Evolutionary conservation across 2,888 invertebrate genomes (phyloP).

Genomic region (Caenorhabditis macrosperma): DNA sequence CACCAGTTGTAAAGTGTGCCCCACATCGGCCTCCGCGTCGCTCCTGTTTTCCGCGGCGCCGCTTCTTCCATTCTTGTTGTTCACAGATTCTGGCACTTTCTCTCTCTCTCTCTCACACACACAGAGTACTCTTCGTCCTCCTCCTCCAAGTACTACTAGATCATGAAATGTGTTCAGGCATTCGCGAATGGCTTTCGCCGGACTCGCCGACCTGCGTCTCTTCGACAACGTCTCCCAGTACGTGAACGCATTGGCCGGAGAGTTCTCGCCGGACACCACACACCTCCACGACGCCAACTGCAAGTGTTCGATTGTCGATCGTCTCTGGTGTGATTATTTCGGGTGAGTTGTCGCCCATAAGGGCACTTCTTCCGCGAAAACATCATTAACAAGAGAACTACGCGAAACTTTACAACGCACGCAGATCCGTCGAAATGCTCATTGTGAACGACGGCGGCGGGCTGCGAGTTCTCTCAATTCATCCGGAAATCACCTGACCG

Average conservation of each 20-base stretch:
- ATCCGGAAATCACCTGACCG: background rate
- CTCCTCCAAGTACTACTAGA: background rate
- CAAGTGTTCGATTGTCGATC: constrained; percentile 45
- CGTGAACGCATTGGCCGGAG: constrained; percentile 43
- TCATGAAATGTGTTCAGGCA: background rate
- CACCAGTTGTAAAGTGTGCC: too few relatives aligned
- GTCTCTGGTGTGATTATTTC: constrained; percentile 51
- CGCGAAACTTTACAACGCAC: too few relatives aligned
- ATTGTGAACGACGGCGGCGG: too few relatives aligned
- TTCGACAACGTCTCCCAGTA: constrained; percentile 53
- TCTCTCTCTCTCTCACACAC: too few relatives aligned
- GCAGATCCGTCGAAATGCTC: too few relatives aligned
- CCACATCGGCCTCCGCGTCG: background rate
- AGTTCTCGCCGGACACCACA: constrained; percentile 46
- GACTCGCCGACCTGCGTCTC: constrained; percentile 47
- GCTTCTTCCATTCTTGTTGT: constrained; percentile 1
- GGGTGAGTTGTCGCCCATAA: constrained; percentile 39
- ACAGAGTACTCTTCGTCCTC: background rate
- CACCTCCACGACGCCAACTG: constrained; percentile 49
- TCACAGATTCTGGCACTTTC: constrained; percentile 3
- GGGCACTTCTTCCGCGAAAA: too few relatives aligned
- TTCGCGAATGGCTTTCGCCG: constrained; percentile 42
- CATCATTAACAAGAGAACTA: too few relatives aligned
- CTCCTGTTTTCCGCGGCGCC: background rate
- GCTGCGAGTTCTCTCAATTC: background rate